These are phyloP conservation scores for Etia nguti DNA, from an alignment of 2,113 vertebrate genomes.

Conservation along the genomic window DNA sequence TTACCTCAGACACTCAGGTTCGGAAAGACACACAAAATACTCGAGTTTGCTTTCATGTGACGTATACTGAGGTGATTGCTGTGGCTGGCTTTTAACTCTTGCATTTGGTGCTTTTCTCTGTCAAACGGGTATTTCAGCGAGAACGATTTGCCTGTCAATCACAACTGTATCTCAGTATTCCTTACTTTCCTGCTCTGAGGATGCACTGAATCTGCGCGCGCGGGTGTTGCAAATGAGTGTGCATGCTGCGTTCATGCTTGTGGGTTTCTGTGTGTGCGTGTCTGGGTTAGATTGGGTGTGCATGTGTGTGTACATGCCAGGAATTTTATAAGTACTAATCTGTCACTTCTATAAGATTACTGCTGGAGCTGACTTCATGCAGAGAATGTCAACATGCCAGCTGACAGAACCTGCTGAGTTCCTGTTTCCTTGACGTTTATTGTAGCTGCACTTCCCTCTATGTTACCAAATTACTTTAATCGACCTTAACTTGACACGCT, in stretches of 20 bases:
- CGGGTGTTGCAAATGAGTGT: not conserved
- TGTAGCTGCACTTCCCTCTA: slow-evolving; percentile 15
- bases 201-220: not conserved
- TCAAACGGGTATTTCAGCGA: slow-evolving; percentile 31
- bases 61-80: slow-evolving; percentile 38
- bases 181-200: not conserved
- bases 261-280: not conserved
- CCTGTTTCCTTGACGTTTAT: slow-evolving; percentile 25
- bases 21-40: slow-evolving; percentile 13
- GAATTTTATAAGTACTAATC: slow-evolving; percentile 27
- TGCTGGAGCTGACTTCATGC: slow-evolving; percentile 1
- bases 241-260: not conserved
- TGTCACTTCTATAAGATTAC: slow-evolving; percentile 45
- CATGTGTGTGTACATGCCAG: not conserved
- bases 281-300: not conserved
- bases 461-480: slow-evolving; percentile 33
- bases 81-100: slow-evolving; percentile 47
- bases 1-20: slow-evolving; percentile 28
- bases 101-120: slow-evolving; percentile 40
- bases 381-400: slow-evolving; percentile 20
- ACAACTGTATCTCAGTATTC: slow-evolving; percentile 16
- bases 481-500: slow-evolving; percentile 33
- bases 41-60: slow-evolving; percentile 53
- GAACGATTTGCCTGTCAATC: slow-evolving; percentile 62
- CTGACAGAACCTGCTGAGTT: slow-evolving; percentile 46